phyloP scores from a whole-genome alignment of 2,888 invertebrate genomes.

The Onchidella celtica region DNA sequence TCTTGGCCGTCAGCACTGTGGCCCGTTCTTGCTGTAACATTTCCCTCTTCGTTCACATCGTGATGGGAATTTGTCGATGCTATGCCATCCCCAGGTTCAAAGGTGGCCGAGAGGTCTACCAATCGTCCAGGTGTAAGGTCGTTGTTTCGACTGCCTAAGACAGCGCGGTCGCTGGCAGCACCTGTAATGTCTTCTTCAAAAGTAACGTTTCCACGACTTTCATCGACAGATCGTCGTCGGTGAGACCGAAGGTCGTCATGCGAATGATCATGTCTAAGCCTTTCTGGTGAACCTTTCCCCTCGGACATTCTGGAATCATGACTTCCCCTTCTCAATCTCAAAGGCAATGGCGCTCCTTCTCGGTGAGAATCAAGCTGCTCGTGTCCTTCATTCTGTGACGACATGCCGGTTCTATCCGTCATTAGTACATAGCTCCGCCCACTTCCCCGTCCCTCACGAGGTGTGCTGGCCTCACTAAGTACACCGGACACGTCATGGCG shows the following conservation, averaged over 20 bases:
- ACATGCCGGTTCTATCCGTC: not conserved
- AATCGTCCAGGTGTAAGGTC: not conserved
- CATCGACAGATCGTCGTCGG: not conserved
- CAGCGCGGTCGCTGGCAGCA: not conserved
- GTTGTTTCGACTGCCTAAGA: not conserved
- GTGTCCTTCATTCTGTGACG: constrained; percentile 1
- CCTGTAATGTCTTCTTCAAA: constrained; percentile 2
- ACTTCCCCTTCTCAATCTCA: not conserved
- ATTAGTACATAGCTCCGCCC: not conserved
- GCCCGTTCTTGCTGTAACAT: not conserved
- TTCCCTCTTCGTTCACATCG: not conserved
- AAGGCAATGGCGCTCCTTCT: not conserved
- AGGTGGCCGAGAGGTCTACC: constrained; percentile 10
- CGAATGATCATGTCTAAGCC: not conserved
- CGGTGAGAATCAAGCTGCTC: no score
- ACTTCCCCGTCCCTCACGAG: not conserved
- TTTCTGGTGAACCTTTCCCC: not conserved
- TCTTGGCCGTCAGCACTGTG: not conserved
- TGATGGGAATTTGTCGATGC: not conserved
- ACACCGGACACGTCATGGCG: not conserved
- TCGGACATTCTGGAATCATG: not conserved
- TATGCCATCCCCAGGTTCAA: not conserved
- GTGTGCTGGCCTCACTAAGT: constrained; percentile 1
- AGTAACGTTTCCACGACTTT: not conserved
- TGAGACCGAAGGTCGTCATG: not conserved